Conservation (phyloP, 1,140 invertebrate genomes). For the Bombyx mori region ASM3026992v2 NC_085107.1:11910501-11911000, state of each 20-base stretch:
- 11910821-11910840: neutral
- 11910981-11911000: too few species aligned
- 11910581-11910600: neutral
- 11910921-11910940: too few species aligned
- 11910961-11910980: too few species aligned
- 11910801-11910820: slow-evolving; percentile 47
- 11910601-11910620: neutral
- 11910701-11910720: slow-evolving; percentile 34
- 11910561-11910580: neutral
- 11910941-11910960: too few species aligned
- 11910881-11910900: too few species aligned
- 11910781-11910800: slow-evolving; percentile 13
- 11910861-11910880: too few species aligned
- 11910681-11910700: slow-evolving; percentile 23
- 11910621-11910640: neutral
- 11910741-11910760: slow-evolving; percentile 36
- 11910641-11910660: neutral
- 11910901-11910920: too few species aligned
- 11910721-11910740: slow-evolving; percentile 39
- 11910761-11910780: slow-evolving; percentile 20
- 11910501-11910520: too few species aligned
- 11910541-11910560: neutral
- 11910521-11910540: neutral
- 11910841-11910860: too few species aligned
- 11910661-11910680: neutral